These are phyloP conservation scores for Danaus plexippus DNA, from an alignment of 1,140 invertebrate species.

Conservation along the genomic window DNA sequence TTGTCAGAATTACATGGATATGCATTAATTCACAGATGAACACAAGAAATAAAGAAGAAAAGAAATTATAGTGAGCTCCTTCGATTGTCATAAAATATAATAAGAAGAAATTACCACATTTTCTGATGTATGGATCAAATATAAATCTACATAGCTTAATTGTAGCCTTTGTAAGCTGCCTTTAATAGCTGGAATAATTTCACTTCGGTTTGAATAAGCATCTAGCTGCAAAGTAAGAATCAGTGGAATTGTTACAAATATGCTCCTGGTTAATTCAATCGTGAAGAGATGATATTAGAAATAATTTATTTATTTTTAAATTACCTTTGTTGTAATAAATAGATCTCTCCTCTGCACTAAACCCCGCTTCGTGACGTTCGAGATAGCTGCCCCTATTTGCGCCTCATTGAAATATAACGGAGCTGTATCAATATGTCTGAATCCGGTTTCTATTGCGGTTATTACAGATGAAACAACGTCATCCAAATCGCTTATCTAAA, in stretches of 20 bases:
- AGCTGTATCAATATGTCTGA: slow-evolving; percentile 12
- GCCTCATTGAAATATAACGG: slow-evolving; percentile 3
- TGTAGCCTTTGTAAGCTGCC: not conserved
- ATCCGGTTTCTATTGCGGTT: slow-evolving; percentile 10
- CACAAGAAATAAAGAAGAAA: too few species aligned
- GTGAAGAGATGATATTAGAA: too few species aligned
- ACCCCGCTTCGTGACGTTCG: not conserved
- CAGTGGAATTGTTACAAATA: too few species aligned
- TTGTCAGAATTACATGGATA: too few species aligned
- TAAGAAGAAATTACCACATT: slow-evolving; percentile 1
- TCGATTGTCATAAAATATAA: too few species aligned
- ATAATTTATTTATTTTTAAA: too few species aligned
- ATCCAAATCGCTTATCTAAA: too few species aligned
- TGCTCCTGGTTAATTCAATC: too few species aligned
- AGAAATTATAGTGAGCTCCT: too few species aligned
- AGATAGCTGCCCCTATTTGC: slow-evolving; percentile 4
- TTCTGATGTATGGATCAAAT: slow-evolving; percentile 2
- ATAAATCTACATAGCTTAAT: slow-evolving; percentile 12
- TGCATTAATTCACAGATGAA: too few species aligned
- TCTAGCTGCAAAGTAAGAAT: slow-evolving; percentile 3
- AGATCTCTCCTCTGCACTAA: slow-evolving; percentile 8
- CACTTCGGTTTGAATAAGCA: not conserved
- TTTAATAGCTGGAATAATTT: not conserved
- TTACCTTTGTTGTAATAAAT: slow-evolving; percentile 14
- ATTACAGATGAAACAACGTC: not conserved